These are phyloP conservation scores for Chionodraco myersi DNA, from an alignment of 2,113 vertebrate genomes.

Conservation along the genomic window DNA sequence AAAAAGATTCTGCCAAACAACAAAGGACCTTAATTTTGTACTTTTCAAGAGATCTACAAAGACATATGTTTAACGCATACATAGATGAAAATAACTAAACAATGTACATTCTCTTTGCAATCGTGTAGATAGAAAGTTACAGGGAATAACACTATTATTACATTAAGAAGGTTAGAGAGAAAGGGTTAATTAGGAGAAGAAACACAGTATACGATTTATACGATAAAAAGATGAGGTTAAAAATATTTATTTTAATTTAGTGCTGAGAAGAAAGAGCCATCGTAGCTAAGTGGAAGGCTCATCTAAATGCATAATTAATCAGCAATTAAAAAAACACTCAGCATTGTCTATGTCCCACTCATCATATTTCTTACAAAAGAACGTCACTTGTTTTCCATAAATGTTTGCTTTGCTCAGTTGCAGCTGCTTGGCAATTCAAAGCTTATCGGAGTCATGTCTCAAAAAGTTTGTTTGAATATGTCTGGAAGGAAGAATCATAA, in stretches of 20 bases:
- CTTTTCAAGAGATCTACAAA: no score
- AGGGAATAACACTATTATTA: neutral
- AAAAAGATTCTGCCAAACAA: no score
- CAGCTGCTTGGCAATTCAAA: conserved; percentile 34
- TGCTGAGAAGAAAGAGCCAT: conserved; percentile 15
- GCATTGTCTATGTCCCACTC: conserved; percentile 46
- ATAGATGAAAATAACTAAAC: neutral
- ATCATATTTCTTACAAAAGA: conserved; percentile 46
- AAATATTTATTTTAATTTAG: conserved; percentile 29
- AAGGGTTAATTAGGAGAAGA: neutral
- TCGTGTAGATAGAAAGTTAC: neutral
- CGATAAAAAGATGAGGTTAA: conserved; percentile 1
- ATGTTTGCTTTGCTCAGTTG: conserved; percentile 39
- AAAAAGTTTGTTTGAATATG: conserved; percentile 21
- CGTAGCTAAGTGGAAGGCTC: conserved; percentile 40
- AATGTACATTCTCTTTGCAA: neutral
- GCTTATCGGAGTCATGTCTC: conserved; percentile 28
- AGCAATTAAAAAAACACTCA: conserved; percentile 52
- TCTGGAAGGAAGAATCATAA: neutral
- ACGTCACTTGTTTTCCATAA: conserved; percentile 42
- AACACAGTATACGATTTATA: neutral
- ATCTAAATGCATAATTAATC: conserved; percentile 64
- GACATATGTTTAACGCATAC: neutral
- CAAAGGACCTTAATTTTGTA: neutral
- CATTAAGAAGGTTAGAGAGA: neutral